These are phyloP conservation scores for Acrossocheilus fasciatus DNA, from an alignment of 2,797 vertebrate genomes.

Conservation along the genomic window DNA sequence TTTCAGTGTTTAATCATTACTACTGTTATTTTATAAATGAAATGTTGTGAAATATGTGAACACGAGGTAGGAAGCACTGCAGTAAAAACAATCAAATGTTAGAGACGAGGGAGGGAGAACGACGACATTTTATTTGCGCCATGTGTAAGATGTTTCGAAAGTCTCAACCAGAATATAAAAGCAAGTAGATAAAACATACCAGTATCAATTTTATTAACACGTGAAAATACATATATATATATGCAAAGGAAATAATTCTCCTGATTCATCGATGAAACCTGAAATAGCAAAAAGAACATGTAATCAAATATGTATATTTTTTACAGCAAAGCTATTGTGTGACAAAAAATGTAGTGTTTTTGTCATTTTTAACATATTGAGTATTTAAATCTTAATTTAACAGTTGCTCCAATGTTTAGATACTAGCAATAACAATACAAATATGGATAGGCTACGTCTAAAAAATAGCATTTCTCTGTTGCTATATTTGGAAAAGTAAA, in stretches of 20 bases:
- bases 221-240: background rate
- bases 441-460: background rate
- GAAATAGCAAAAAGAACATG: background rate
- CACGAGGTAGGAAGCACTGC: background rate
- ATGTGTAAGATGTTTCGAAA: background rate
- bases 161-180: background rate
- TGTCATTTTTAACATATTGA: background rate
- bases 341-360: background rate
- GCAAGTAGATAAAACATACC: background rate
- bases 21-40: background rate
- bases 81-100: background rate
- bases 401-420: background rate
- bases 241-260: background rate
- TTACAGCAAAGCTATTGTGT: background rate
- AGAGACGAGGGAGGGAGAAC: background rate
- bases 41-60: background rate
- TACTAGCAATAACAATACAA: background rate
- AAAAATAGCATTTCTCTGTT: background rate
- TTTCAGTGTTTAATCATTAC: background rate
- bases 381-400: background rate
- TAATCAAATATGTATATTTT: constrained; percentile 9
- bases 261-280: background rate
- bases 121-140: constrained; percentile 24
- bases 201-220: background rate
- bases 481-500: background rate